phyloP scores from a whole-genome alignment of 2,888 invertebrate species.

The Fragum fragum region DNA sequence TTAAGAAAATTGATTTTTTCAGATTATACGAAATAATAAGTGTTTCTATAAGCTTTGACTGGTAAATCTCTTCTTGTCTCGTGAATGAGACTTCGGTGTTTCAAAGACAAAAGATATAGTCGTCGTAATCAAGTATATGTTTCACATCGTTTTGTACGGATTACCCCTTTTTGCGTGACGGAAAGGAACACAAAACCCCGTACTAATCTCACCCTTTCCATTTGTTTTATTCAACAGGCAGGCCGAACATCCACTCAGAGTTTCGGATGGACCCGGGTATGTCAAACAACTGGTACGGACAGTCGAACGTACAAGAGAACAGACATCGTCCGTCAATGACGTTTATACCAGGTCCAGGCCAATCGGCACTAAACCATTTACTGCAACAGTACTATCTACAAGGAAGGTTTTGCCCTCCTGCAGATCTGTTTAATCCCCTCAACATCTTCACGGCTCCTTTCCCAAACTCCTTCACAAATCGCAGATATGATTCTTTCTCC shows the following conservation, averaged over 20 bases:
- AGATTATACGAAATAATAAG: no score
- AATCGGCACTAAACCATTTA: slow-evolving; percentile 7
- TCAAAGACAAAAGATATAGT: background rate
- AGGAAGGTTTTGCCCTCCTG: background rate
- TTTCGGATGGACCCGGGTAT: background rate
- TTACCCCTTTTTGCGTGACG: no score
- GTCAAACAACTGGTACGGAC: background rate
- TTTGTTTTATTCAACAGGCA: background rate
- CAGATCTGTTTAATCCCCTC: slow-evolving; percentile 12
- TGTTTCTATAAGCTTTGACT: no score
- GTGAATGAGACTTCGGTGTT: background rate
- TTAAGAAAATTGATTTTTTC: no score
- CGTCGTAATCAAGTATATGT: background rate
- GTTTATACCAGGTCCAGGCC: background rate
- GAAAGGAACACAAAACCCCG: no score
- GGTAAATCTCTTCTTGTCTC: no score
- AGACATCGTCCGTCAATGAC: slow-evolving; percentile 1
- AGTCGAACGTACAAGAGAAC: background rate
- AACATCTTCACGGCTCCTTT: background rate
- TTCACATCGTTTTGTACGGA: no score
- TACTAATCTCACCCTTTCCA: no score
- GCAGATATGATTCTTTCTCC: background rate
- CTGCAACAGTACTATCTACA: background rate
- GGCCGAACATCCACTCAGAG: background rate
- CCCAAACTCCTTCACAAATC: background rate